Evolutionary conservation across 2,888 invertebrate genomes (phyloP).

Genomic region (Eucriotettix oculatus): DNA sequence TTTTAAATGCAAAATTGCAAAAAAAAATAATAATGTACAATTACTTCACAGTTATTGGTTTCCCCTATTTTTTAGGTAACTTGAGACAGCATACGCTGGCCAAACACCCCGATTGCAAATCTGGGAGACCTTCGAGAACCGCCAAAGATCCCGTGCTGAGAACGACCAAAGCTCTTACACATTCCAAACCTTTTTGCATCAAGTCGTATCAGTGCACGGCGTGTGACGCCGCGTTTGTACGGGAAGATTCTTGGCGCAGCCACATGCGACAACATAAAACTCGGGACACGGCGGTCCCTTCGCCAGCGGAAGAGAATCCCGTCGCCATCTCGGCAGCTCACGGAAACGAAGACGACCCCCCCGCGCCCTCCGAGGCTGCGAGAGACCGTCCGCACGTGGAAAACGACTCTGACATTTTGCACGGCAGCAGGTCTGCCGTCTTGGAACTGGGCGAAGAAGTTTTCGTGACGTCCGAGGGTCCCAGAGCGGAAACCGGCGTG

Average conservation of each 20-base stretch:
- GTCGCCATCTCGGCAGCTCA: not conserved
- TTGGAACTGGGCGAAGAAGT: no score
- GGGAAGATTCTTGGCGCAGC: conserved; percentile 26
- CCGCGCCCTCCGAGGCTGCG: not conserved
- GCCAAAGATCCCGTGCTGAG: not conserved
- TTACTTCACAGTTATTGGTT: no score
- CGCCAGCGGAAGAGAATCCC: not conserved
- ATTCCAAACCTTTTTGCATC: conserved; percentile 15
- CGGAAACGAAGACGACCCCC: not conserved
- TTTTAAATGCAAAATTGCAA: no score
- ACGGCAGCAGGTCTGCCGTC: no score
- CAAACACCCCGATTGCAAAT: conserved; percentile 17
- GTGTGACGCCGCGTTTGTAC: conserved; percentile 24
- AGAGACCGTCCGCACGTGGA: no score
- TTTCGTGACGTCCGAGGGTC: not conserved
- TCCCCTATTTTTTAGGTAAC: conserved; percentile 15
- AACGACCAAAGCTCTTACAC: not conserved
- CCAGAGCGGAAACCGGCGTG: not conserved
- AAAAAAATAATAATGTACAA: no score
- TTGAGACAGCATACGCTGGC: conserved; percentile 20
- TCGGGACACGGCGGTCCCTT: not conserved
- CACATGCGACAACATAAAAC: conserved; percentile 23
- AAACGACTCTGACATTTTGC: no score
- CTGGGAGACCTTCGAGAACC: conserved; percentile 6
- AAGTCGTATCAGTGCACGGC: conserved; percentile 21